These are phyloP conservation scores for Rhinoraja longicauda DNA, from an alignment of 2,797 vertebrate genomes.

Conservation along the genomic window DNA sequence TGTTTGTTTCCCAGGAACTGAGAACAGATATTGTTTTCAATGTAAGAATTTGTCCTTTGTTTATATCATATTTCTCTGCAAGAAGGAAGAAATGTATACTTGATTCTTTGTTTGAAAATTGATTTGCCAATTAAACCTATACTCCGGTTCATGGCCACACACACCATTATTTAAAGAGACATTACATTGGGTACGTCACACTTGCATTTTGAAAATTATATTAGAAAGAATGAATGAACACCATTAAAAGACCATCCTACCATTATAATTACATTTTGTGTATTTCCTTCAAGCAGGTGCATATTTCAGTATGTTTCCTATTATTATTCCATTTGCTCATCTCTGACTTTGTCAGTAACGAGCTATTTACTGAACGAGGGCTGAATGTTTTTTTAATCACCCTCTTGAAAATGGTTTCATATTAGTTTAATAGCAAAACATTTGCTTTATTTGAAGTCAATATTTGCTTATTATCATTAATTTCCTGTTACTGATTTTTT, in stretches of 20 bases:
- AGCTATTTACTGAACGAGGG: neutral
- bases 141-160: neutral
- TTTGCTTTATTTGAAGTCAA: constrained; percentile 17
- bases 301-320: neutral
- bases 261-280: constrained; percentile 2
- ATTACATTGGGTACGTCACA: neutral
- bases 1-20: neutral
- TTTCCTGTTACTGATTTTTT: neutral
- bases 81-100: neutral
- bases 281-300: neutral
- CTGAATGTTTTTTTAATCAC: neutral
- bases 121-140: neutral
- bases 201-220: constrained; percentile 12
- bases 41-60: neutral
- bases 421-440: constrained; percentile 16
- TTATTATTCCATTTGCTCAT: constrained; percentile 4
- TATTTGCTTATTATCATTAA: constrained; percentile 7
- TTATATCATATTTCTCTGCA: no score
- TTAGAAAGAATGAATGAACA: neutral
- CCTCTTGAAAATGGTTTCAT: neutral
- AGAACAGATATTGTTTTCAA: neutral
- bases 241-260: constrained; percentile 23
- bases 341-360: neutral
- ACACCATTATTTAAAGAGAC: neutral
- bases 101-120: neutral